Conservation (phyloP, 2,113 vertebrate species). For the Dissostichus mawsoni region DNA sequence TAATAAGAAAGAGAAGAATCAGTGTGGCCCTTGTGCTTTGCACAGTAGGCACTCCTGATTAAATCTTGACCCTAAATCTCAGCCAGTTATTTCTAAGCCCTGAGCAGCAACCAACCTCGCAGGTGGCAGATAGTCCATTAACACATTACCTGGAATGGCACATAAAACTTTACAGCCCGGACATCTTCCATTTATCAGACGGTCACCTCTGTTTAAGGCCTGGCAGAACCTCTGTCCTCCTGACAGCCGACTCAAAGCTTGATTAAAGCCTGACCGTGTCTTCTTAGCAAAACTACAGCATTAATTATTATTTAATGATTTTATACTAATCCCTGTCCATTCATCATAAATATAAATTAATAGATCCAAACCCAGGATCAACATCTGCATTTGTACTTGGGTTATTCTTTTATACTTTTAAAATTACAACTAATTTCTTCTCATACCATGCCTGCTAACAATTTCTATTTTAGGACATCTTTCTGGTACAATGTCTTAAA, state of each 20-base stretch:
- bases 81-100: slow-evolving; percentile 17
- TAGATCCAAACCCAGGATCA: neutral
- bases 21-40: neutral
- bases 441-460: neutral
- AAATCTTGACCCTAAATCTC: slow-evolving; percentile 3
- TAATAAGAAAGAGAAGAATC: neutral
- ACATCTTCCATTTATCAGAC: slow-evolving; percentile 59
- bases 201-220: slow-evolving; percentile 42
- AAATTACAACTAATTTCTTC: neutral
- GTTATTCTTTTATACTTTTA: too few species aligned
- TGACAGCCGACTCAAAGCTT: slow-evolving; percentile 14
- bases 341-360: neutral
- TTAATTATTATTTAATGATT: neutral
- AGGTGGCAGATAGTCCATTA: slow-evolving; percentile 62
- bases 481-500: neutral
- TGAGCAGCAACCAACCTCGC: slow-evolving; percentile 11
- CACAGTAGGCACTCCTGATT: neutral
- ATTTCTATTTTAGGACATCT: neutral
- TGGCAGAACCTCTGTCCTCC: slow-evolving; percentile 17
- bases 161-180: slow-evolving; percentile 53
- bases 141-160: slow-evolving; percentile 58
- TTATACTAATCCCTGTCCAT: neutral
- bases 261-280: slow-evolving; percentile 15
- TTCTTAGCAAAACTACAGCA: slow-evolving; percentile 1
- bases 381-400: too few species aligned